A percentile compares a stretch with the other conserved stretches of the same genome.
These are phyloP conservation scores for Labroides dimidiatus DNA, from an alignment of 2,797 vertebrate genomes.

Conservation along the genomic window DNA sequence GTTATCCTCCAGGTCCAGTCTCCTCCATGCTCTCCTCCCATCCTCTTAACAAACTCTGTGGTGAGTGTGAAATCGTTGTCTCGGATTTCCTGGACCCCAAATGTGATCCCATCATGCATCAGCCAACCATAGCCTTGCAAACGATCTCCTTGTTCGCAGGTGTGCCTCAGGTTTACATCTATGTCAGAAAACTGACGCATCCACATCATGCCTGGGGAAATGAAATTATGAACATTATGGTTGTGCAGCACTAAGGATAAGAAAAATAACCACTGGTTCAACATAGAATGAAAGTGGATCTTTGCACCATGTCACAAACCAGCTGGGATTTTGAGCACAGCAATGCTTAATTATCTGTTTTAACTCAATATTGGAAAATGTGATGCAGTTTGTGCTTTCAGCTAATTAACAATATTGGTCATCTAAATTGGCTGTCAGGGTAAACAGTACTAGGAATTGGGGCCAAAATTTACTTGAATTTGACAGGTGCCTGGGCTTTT, in stretches of 20 bases:
- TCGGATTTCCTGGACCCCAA: slow-evolving; percentile 91
- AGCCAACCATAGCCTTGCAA: slow-evolving; percentile 92
- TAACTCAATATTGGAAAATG: slow-evolving; percentile 29
- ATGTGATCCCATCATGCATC: slow-evolving; percentile 92
- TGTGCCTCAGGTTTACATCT: slow-evolving; percentile 89
- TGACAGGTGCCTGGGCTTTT: slow-evolving; percentile 32
- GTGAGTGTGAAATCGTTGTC: slow-evolving; percentile 87
- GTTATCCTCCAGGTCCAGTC: slow-evolving; percentile 98
- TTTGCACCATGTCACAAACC: not conserved
- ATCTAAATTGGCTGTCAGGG: slow-evolving; percentile 34
- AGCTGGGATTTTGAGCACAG: slow-evolving; percentile 23
- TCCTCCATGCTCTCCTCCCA: slow-evolving; percentile 92
- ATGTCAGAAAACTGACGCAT: slow-evolving; percentile 86
- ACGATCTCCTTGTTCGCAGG: slow-evolving; percentile 91
- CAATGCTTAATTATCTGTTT: slow-evolving; percentile 6
- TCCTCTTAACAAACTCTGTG: slow-evolving; percentile 92
- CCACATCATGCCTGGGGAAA: slow-evolving; percentile 93
- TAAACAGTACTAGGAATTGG: slow-evolving; percentile 20
- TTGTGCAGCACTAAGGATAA: not conserved
- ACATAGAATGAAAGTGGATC: slow-evolving; percentile 4
- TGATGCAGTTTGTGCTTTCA: slow-evolving; percentile 13
- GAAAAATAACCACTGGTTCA: slow-evolving; percentile 3
- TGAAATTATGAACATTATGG: not conserved
- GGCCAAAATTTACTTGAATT: slow-evolving; percentile 31
- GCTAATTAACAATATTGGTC: slow-evolving; percentile 39